phyloP scores from a whole-genome alignment of 2,113 vertebrate species.

The Peromyscus californicus region DNA sequence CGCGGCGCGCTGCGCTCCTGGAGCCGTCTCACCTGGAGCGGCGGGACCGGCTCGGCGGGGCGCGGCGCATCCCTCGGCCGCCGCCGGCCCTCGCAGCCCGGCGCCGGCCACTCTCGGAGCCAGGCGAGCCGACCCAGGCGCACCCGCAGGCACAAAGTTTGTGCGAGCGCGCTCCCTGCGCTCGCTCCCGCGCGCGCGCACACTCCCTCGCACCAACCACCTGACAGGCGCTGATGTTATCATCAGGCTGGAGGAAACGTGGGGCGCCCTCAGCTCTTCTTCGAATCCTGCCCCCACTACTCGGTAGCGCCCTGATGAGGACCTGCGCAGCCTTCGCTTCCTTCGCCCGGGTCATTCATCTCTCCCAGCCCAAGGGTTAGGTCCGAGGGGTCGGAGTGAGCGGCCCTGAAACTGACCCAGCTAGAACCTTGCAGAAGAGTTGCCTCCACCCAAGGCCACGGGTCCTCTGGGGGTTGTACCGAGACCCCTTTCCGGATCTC shows the following conservation, averaged over 20 bases:
- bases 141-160: constrained; percentile 72
- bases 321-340: background rate
- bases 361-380: background rate
- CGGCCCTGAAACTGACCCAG: background rate
- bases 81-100: background rate
- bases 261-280: constrained; percentile 8
- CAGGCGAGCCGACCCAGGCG: constrained; percentile 25
- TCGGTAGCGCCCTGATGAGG: background rate
- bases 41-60: constrained; percentile 58
- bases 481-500: background rate
- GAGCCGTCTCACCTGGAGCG: constrained; percentile 67
- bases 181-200: constrained; percentile 5
- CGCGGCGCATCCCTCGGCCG: constrained; percentile 65
- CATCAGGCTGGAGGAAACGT: constrained; percentile 41
- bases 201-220: constrained; percentile 41
- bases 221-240: constrained; percentile 69
- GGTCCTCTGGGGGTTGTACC: background rate
- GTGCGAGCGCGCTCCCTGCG: constrained; percentile 43
- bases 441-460: background rate
- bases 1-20: constrained; percentile 50
- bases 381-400: background rate
- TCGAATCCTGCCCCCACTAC: constrained; percentile 44
- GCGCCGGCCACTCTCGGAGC: constrained; percentile 16
- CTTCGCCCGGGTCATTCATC: background rate
- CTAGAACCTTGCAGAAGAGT: background rate